Evolutionary conservation across 2,888 invertebrate genomes (phyloP).

Genomic region (Hypena proboscidalis): DNA sequence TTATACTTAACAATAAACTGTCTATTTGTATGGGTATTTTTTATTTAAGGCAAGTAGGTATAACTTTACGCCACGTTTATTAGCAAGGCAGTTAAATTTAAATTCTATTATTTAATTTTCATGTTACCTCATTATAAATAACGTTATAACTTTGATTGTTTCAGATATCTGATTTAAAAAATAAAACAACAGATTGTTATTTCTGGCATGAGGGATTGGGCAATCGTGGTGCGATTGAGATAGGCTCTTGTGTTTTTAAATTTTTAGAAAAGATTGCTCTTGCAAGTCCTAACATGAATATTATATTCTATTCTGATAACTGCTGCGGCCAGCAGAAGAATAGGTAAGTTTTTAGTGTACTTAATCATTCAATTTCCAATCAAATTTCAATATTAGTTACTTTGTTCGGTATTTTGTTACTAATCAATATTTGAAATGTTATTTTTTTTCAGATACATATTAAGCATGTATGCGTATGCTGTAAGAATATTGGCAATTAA

Average conservation of each 20-base stretch:
- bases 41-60: too few relatives aligned
- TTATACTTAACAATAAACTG: too few relatives aligned
- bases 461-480: constrained; percentile 9
- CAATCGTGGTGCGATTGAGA: constrained; percentile 24
- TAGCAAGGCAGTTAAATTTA: too few relatives aligned
- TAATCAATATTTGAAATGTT: neutral
- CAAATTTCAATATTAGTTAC: neutral
- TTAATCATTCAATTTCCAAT: neutral
- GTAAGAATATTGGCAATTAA: constrained; percentile 22
- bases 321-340: constrained; percentile 33
- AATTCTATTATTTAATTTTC: constrained; percentile 4
- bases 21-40: too few relatives aligned
- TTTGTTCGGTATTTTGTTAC: neutral
- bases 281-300: constrained; percentile 15
- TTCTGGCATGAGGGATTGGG: constrained; percentile 29
- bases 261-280: constrained; percentile 22
- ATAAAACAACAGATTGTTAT: constrained; percentile 14
- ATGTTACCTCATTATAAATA: neutral
- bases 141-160: constrained; percentile 5
- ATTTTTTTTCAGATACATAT: neutral
- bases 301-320: constrained; percentile 29
- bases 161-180: constrained; percentile 16
- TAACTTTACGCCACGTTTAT: too few relatives aligned
- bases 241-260: constrained; percentile 29
- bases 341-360: constrained; percentile 9